phyloP scores from a whole-genome alignment of 2,113 vertebrate genomes.

The Gymnogyps californianus region DNA sequence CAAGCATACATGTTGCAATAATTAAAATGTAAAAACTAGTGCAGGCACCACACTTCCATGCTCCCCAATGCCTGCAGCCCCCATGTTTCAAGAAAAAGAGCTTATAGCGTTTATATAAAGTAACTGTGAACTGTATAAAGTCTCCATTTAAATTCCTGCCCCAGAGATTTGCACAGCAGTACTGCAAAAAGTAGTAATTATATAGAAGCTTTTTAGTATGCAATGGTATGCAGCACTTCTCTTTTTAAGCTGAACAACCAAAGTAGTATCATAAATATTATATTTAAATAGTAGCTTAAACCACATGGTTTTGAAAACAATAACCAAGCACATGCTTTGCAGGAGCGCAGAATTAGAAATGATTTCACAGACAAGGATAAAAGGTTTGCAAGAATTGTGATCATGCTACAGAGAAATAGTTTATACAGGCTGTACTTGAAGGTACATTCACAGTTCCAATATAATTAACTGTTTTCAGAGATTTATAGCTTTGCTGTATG shows the following conservation, averaged over 20 bases:
- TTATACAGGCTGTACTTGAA: not conserved
- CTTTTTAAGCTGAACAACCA: slow-evolving; percentile 1
- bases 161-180: slow-evolving; percentile 31
- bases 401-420: not conserved
- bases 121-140: not conserved
- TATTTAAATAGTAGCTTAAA: slow-evolving; percentile 47
- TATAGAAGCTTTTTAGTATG: slow-evolving; percentile 23
- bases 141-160: not conserved
- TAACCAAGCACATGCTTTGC: slow-evolving; percentile 13
- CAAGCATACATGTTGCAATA: not conserved
- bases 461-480: slow-evolving; percentile 47
- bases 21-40: not conserved
- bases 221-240: not conserved
- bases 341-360: slow-evolving; percentile 3
- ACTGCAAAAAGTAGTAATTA: slow-evolving; percentile 38
- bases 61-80: not conserved
- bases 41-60: not conserved
- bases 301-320: slow-evolving; percentile 51
- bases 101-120: not conserved
- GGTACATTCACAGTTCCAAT: slow-evolving; percentile 21
- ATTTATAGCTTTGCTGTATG: slow-evolving; percentile 45
- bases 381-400: slow-evolving; percentile 10
- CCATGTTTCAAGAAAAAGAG: not conserved
- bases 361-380: slow-evolving; percentile 7
- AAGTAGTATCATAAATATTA: slow-evolving; percentile 40